Conservation (phyloP, 2,797 vertebrate genomes). For the Ctenopoma multispine region DNA sequence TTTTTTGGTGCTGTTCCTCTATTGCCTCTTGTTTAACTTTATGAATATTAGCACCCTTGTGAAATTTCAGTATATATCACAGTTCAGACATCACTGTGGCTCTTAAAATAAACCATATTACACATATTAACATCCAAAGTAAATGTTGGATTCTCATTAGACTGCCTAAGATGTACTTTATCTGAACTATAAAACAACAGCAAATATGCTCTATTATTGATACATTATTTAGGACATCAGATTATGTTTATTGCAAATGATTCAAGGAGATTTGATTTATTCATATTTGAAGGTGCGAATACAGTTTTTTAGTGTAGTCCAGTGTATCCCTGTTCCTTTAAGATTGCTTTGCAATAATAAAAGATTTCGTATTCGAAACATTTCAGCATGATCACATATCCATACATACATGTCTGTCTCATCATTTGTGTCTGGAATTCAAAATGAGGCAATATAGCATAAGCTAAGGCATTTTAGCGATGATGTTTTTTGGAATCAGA, state of each 20-base stretch:
- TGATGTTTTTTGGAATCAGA: constrained; percentile 3
- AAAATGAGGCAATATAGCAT: background rate
- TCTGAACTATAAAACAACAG: background rate
- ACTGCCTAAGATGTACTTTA: background rate
- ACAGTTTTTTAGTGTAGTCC: background rate
- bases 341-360: constrained; percentile 12
- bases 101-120: constrained; percentile 14
- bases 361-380: constrained; percentile 14
- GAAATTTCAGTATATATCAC: constrained; percentile 3
- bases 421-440: constrained; percentile 23
- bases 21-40: too few species aligned
- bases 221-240: background rate
- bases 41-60: background rate
- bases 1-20: too few species aligned
- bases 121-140: background rate
- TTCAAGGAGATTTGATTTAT: constrained; percentile 6
- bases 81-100: background rate
- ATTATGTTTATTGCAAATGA: background rate
- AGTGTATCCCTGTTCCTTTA: background rate
- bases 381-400: constrained; percentile 8
- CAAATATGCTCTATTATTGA: background rate
- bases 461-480: background rate
- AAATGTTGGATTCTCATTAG: background rate
- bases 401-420: constrained; percentile 9
- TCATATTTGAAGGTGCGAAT: constrained; percentile 11